Base-by-base conservation (phyloP, 2,888 invertebrate species). In the Cheilosia urbana region DNA sequence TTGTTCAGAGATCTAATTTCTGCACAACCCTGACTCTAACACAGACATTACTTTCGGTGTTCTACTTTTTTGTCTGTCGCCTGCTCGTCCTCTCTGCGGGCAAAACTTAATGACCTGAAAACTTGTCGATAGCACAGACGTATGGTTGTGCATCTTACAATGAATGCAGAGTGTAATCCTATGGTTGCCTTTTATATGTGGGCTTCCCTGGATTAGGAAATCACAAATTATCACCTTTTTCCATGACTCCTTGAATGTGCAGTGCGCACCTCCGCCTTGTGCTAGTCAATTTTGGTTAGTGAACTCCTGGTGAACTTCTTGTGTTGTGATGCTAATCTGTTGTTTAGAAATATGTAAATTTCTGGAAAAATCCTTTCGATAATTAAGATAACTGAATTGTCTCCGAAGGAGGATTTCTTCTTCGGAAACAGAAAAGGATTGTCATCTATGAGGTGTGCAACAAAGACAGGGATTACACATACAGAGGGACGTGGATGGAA, bases 61-160 rank as follows among this genome's bases (percentile, higher is more conserved):
- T 85, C 85, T 47, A 85, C 55, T 85, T 85, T 85, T 85, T 85
- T 85, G 72, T 58, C 72, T 77, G 71, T 68, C 51, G 75, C 60
- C 71, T 69, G 34, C n/a, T 58, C 68, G 42, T 42, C 5, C 42
- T 37, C 11, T 19, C 15, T 21, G 45, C 21, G 62, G 40, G 24
- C 73, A 37, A 90, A 90, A 91, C 91, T 91, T 91, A 91, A 91
- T 91, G 91, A 91, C 91, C 91, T 89, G 91, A 91, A 91, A 91
- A 91, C 90, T 90, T 88, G 91, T 91, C 91, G 91, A 91, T 91
- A 91, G 91, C 90, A 89, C 88, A 89, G 88, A 79, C 77, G 37
- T 37, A 37, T 37, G 85, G 85, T 76, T 81, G 42, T 72, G 58
- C 57, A 57, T 79, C 65, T 62, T 76, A 68, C 57, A 69, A 65